Base-by-base conservation (phyloP, 2,888 invertebrate genomes). In the Pegoplata infirma region DNA sequence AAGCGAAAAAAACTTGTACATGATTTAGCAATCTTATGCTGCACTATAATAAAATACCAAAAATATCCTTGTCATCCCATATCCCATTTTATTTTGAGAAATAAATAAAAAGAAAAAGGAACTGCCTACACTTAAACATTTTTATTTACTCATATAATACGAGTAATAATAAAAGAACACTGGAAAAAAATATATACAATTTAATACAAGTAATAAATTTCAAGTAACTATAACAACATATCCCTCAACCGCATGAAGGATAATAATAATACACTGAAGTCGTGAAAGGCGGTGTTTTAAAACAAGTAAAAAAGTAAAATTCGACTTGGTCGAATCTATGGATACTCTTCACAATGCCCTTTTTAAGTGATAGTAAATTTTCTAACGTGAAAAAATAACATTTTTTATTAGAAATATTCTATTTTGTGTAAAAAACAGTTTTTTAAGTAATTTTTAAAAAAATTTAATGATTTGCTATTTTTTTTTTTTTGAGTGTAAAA, bases 161-260 rank as follows among this genome's bases (percentile, higher is more conserved):
- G 21, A 51, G 28, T 12, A 28, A 10, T 49, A 28, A 59, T 17
- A 49, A 8, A 23, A 3, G 59, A 59, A 28, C n/a, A n/a, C n/a
- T 10, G 23, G 14, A n/a, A 49, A 16, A 17, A 16, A 46, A 19
- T 32, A 67, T 12, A 55, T 25, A 59, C 36, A 56, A 64, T n/a
- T 23, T 32, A 67, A 75, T 28, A 46, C 16, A 51, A 53, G 69
- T 46, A 72, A 79, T 75, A 79, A 79, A 75, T 75, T 72, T 63
- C n/a, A 17, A 63, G 67, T 79, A 55, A 75, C 78, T 69, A 74
- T 61, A 69, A 21, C 59, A 74, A 69, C 66, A 69, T 47, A 66
- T 78, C 32, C 68, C 61, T 69, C 28, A 19, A 32, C 16, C 44
- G n/a, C 23, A 23, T 58, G 23, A n/a, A n/a, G n/a, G 17, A 12